phyloP scores from a whole-genome alignment of 2,113 vertebrate genomes.

The Hyla sarda region DNA sequence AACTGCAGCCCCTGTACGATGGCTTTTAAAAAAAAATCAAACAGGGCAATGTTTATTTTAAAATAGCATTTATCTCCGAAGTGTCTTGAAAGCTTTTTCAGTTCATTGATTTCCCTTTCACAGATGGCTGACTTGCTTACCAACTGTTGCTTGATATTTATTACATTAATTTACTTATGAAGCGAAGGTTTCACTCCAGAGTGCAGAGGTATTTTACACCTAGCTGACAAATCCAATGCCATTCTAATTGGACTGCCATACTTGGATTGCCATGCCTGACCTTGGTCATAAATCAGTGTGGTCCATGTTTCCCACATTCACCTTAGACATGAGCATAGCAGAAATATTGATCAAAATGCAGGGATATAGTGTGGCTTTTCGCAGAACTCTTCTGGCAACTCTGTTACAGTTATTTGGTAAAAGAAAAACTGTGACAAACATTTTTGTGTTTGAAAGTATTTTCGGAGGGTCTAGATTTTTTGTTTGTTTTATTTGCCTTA shows the following conservation, averaged over 20 bases:
- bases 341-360: slow-evolving; percentile 50
- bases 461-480: neutral
- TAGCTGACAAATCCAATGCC: slow-evolving; percentile 64
- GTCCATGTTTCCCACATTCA: slow-evolving; percentile 14
- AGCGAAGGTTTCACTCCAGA: slow-evolving; percentile 65
- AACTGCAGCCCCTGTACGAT: neutral
- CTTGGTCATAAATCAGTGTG: slow-evolving; percentile 49
- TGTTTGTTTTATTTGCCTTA: neutral
- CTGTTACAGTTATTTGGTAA: slow-evolving; percentile 27
- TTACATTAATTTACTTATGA: slow-evolving; percentile 70
- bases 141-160: slow-evolving; percentile 68
- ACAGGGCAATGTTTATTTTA: slow-evolving; percentile 40
- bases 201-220: slow-evolving; percentile 65
- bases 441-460: neutral
- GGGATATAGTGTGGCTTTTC: slow-evolving; percentile 4
- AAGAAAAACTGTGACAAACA: neutral
- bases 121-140: slow-evolving; percentile 61
- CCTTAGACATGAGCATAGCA: slow-evolving; percentile 22
- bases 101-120: slow-evolving; percentile 64
- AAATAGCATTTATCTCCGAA: slow-evolving; percentile 47
- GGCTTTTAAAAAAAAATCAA: slow-evolving; percentile 23
- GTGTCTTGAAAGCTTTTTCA: slow-evolving; percentile 47
- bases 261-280: slow-evolving; percentile 53
- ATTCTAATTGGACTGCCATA: slow-evolving; percentile 57
- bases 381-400: neutral